A percentile compares a stretch with the other conserved stretches of the same genome.
phyloP scores from a whole-genome alignment of 2,113 vertebrate genomes.

The Empidonax traillii region DNA sequence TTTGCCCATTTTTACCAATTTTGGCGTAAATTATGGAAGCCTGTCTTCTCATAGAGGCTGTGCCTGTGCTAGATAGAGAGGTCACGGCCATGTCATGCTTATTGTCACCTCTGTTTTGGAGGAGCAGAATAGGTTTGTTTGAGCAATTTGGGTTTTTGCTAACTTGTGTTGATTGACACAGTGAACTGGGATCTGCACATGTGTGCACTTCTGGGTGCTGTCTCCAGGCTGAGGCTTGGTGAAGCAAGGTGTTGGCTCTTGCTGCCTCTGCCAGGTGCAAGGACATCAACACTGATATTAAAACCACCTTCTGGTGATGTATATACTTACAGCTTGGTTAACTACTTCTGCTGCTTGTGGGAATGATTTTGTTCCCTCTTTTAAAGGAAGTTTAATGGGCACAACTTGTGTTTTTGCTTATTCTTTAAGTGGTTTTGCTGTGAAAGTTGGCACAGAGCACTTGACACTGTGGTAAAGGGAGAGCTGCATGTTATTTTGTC shows the following conservation, averaged over 20 bases:
- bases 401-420: not conserved
- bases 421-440: not conserved
- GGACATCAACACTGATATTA: not conserved
- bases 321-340: not conserved
- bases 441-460: not conserved
- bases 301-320: not conserved
- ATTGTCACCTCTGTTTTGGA: not conserved
- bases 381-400: not conserved
- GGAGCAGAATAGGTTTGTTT: not conserved
- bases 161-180: rapidly evolving
- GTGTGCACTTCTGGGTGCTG: not conserved
- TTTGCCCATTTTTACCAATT: not conserved
- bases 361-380: not conserved
- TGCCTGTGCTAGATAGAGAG: not conserved
- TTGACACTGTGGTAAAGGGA: not conserved
- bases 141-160: not conserved
- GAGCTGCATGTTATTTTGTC: not conserved
- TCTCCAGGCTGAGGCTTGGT: not conserved
- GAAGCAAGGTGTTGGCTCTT: rapidly evolving
- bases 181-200: not conserved
- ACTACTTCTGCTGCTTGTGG: not conserved
- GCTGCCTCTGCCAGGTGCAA: rapidly evolving
- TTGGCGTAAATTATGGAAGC: not conserved
- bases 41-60: not conserved
- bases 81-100: not conserved